Percentiles rank a stretch among this genome's conserved stretches.
These are phyloP conservation scores for Scolanthus callimorphus DNA, from an alignment of 92 coral and sea anemone genomes.

Conservation along the genomic window DNA sequence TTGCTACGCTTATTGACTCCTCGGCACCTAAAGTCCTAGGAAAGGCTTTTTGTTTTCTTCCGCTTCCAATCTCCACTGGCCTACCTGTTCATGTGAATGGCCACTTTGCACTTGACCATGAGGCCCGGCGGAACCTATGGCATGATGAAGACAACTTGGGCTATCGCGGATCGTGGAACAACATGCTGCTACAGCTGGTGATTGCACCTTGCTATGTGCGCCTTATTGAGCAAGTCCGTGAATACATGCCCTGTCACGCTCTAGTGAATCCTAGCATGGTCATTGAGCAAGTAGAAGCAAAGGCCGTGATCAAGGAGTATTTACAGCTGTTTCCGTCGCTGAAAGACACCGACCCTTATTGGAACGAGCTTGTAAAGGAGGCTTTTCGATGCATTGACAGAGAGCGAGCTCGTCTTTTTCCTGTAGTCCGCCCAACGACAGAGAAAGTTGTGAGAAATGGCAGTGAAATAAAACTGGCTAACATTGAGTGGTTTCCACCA, in stretches of 20 bases:
- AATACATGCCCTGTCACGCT: slow-evolving; percentile 16
- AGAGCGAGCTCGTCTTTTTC: slow-evolving; percentile 12
- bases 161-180: too few relatives aligned
- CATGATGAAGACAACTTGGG: slow-evolving; percentile 12
- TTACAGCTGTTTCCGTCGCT: slow-evolving; percentile 29
- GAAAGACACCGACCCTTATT: slow-evolving; percentile 1
- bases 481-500: too few relatives aligned
- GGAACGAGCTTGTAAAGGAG: slow-evolving; percentile 34
- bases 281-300: not conserved
- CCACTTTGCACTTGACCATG: too few relatives aligned
- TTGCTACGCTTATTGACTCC: too few relatives aligned
- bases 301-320: slow-evolving; percentile 11
- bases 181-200: too few relatives aligned
- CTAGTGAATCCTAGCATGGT: not conserved
- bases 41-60: too few relatives aligned
- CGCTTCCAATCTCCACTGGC: too few relatives aligned
- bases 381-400: slow-evolving; percentile 19
- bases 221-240: too few relatives aligned
- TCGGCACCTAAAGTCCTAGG: not conserved
- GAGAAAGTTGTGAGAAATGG: too few relatives aligned
- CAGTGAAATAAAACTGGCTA: too few relatives aligned
- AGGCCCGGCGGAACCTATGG: slow-evolving; percentile 49
- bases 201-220: too few relatives aligned
- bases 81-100: too few relatives aligned
- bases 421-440: slow-evolving; percentile 20